phyloP scores from a whole-genome alignment of 2,888 invertebrate species.

The Quadroppia sp. region DNA sequence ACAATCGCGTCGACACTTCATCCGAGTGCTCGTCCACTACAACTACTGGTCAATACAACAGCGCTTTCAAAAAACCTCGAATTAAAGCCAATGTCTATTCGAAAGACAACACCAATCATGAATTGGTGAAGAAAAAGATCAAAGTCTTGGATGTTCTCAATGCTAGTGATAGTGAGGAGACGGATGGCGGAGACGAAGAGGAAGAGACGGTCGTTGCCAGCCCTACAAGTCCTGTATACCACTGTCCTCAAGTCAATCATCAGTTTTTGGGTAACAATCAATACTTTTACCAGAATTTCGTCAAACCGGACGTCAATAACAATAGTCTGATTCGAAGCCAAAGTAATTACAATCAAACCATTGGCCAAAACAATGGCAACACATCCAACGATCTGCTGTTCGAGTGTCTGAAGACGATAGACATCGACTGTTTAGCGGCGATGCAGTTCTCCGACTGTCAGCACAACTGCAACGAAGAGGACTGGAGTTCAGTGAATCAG shows the following conservation, averaged over 20 bases:
- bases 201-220: not conserved
- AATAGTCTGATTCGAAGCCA: not conserved
- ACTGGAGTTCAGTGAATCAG: too few species aligned
- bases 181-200: not conserved
- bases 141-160: not conserved
- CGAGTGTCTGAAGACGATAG: conserved; percentile 1
- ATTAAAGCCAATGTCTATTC: not conserved
- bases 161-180: not conserved
- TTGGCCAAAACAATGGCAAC: not conserved
- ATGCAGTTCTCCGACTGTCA: not conserved
- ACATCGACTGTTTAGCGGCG: conserved; percentile 3
- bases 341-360: not conserved
- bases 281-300: not conserved
- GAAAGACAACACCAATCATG: not conserved
- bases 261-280: not conserved
- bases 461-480: too few species aligned
- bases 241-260: too few species aligned
- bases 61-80: not conserved
- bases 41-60: not conserved
- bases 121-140: too few species aligned
- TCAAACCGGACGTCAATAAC: not conserved
- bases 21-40: not conserved
- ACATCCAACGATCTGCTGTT: not conserved
- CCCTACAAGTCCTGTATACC: too few species aligned
- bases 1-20: not conserved